Evolutionary conservation across 2,888 invertebrate genomes (phyloP), one percentile per base, ranked within the genome.

Genomic region (Chrysolina americana): DNA sequence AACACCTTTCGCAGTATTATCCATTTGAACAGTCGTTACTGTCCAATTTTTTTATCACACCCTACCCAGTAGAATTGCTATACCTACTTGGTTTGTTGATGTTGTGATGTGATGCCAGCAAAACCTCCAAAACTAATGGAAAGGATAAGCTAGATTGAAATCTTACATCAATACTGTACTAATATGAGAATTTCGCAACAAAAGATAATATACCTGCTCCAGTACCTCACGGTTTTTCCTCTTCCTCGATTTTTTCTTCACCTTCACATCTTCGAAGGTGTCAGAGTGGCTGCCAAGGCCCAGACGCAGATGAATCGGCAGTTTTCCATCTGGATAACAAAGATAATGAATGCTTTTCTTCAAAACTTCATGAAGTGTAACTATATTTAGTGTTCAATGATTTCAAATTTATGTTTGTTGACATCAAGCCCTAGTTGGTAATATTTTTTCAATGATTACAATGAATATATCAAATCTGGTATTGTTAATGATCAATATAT

Each of bases 201-300:
- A 82, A 81, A 81, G 75, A 78, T 75, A 74, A 80, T 80, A 87
- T 87, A 89, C 89, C 87, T 90, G 89, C 81, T 90, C 89, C 79
- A 79, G 77, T 78, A 89, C 88, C 76, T 77, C 76, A 28, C 78
- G 77, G 72, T 81, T 81, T 56, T 88, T 88, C 78, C 88, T 87
- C 75, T 88, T 89, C 80, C 89, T 88, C 75, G 86, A 88, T 80
- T 88, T 89, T 78, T 87, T 88, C 78, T 86, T 87, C 74, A 80
- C 84, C 68, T 87, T 88, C 70, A 86, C 85, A 28, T 87, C 86
- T n/a, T 80, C 75, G 74, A 83, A 83, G 11, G 80, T 69, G 62
- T 87, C 86, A 65, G 82, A 70, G 48, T 71, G 78, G 72, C 82
- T 83, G 11, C 86, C 81, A 36, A 85, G 77, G 59, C 89, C 89